Evolutionary conservation across 2,113 vertebrate genomes (phyloP).

Genomic region (Oxygymnocypris stewartii): DNA sequence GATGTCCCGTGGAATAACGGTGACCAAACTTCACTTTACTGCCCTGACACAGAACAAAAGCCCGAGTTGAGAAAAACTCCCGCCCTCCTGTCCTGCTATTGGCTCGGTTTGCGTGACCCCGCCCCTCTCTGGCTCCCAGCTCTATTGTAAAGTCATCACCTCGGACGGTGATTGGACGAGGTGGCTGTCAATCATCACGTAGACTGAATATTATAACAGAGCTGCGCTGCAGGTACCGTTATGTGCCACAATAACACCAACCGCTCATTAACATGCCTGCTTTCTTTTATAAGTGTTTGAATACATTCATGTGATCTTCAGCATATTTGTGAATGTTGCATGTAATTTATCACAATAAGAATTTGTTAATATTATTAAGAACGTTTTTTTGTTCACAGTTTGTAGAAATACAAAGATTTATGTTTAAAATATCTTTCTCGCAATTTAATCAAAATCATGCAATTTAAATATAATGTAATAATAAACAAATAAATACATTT

Average conservation of each 20-base stretch:
- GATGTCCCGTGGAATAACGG: constrained; percentile 72
- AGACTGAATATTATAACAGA: constrained; percentile 38
- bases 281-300: background rate
- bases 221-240: constrained; percentile 50
- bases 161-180: constrained; percentile 40
- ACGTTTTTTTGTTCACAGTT: too few relatives aligned
- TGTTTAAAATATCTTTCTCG: background rate
- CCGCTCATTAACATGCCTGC: background rate
- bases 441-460: too few relatives aligned
- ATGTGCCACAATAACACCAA: constrained; percentile 55
- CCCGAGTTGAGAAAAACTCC: constrained; percentile 69
- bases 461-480: too few relatives aligned
- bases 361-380: background rate
- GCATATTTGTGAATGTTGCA: background rate
- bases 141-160: constrained; percentile 48
- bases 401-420: background rate
- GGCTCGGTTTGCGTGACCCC: constrained; percentile 55
- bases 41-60: constrained; percentile 73
- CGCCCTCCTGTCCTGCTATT: constrained; percentile 72
- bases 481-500: too few relatives aligned
- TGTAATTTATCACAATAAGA: background rate
- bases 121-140: constrained; percentile 55
- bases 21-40: constrained; percentile 71
- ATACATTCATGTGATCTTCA: background rate
- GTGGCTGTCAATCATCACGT: constrained; percentile 63